phyloP scores from a whole-genome alignment of 2,888 invertebrate genomes.

The Mellilla xanthometata region DNA sequence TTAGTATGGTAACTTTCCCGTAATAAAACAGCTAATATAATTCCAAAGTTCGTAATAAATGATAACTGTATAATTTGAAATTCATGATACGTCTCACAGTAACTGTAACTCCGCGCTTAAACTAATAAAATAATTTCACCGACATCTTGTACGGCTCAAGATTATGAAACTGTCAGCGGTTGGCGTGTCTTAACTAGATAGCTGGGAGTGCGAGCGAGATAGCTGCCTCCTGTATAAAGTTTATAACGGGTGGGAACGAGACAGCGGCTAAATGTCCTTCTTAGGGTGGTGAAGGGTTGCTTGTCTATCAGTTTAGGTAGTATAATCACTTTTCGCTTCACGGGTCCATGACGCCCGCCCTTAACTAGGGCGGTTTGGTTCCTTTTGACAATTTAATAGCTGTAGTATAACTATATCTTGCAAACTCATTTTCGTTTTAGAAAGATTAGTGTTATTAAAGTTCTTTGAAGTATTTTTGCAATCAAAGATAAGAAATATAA shows the following conservation, averaged over 20 bases:
- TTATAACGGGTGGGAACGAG: slow-evolving; percentile 20
- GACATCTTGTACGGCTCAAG: slow-evolving; percentile 12
- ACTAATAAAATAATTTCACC: slow-evolving; percentile 17
- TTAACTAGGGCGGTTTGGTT: neutral
- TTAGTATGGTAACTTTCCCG: too few relatives aligned
- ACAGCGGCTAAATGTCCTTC: slow-evolving; percentile 25
- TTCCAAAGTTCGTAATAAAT: too few relatives aligned
- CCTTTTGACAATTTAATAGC: slow-evolving; percentile 1
- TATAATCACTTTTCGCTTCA: slow-evolving; percentile 16
- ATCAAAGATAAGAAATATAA: too few relatives aligned
- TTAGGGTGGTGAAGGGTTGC: slow-evolving; percentile 25
- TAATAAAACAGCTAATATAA: too few relatives aligned
- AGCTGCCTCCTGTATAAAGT: slow-evolving; percentile 4
- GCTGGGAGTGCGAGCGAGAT: slow-evolving; percentile 35
- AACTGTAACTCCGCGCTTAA: slow-evolving; percentile 6
- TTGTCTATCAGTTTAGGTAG: slow-evolving; percentile 29
- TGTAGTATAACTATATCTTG: slow-evolving; percentile 16
- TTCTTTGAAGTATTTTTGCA: too few relatives aligned
- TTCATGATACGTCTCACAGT: slow-evolving; percentile 10
- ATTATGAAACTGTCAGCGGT: slow-evolving; percentile 30
- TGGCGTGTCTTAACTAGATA: slow-evolving; percentile 31
- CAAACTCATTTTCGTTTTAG: slow-evolving; percentile 15
- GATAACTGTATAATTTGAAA: slow-evolving; percentile 8
- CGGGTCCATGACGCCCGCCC: slow-evolving; percentile 2
- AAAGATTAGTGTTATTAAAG: too few relatives aligned